Evolutionary conservation across 2,888 invertebrate genomes (phyloP).

Genomic region (Phasia obesa): DNA sequence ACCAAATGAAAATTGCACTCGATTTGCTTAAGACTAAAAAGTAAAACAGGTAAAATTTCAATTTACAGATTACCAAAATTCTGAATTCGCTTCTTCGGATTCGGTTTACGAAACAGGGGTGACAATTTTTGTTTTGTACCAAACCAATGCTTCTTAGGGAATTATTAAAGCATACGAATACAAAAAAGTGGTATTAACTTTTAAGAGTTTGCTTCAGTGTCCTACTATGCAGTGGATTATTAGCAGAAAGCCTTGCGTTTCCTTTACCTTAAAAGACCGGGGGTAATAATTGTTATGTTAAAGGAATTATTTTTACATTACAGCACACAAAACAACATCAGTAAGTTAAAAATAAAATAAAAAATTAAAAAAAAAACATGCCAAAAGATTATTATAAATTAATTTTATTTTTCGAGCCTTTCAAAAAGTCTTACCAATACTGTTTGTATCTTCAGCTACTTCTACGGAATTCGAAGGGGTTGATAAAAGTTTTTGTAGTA

Average conservation of each 20-base stretch:
- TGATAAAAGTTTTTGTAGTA: constrained; percentile 19
- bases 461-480: constrained; percentile 25
- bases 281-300: constrained; percentile 64
- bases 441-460: constrained; percentile 75
- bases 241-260: constrained; percentile 80
- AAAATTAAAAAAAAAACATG: constrained; percentile 58
- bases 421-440: constrained; percentile 77
- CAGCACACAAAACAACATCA: constrained; percentile 67
- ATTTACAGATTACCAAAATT: too few species aligned
- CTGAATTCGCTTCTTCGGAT: too few species aligned
- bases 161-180: constrained; percentile 45
- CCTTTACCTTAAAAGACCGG: constrained; percentile 74
- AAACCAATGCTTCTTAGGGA: constrained; percentile 67
- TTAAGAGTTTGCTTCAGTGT: constrained; percentile 79
- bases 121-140: too few species aligned
- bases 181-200: constrained; percentile 78
- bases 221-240: constrained; percentile 80
- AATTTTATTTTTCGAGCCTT: background rate
- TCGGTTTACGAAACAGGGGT: too few species aligned
- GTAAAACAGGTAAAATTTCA: too few species aligned
- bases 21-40: too few species aligned
- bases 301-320: constrained; percentile 44
- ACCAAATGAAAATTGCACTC: too few species aligned
- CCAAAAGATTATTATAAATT: constrained; percentile 29
- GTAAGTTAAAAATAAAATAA: constrained; percentile 20